These are phyloP conservation scores for Autographa gamma DNA, from an alignment of 2,888 invertebrate genomes.

Conservation along the genomic window DNA sequence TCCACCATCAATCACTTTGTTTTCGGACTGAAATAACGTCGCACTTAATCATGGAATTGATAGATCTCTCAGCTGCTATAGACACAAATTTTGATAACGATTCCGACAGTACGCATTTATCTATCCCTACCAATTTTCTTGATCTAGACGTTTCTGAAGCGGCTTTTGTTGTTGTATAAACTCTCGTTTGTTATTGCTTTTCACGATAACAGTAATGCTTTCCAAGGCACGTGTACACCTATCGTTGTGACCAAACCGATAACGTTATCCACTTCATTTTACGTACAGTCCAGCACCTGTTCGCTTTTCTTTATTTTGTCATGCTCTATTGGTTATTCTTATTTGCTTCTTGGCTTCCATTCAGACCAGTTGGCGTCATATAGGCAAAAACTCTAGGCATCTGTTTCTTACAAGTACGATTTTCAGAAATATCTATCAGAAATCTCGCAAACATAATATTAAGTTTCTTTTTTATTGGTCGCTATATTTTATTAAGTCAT, in stretches of 20 bases:
- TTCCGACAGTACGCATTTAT: constrained; percentile 38
- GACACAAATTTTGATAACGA: constrained; percentile 30
- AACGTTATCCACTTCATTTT: constrained; percentile 63
- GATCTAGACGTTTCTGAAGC: constrained; percentile 50
- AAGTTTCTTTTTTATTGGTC: no score
- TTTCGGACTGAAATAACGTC: constrained; percentile 15
- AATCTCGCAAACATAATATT: no score
- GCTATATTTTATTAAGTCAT: neutral
- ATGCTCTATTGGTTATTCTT: constrained; percentile 49
- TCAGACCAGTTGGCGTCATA: constrained; percentile 54
- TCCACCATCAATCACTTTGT: constrained; percentile 15
- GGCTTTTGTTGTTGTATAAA: constrained; percentile 63
- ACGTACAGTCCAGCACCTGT: constrained; percentile 65
- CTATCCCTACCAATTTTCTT: constrained; percentile 38
- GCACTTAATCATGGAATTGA: constrained; percentile 10
- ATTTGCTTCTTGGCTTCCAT: constrained; percentile 54
- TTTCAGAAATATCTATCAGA: neutral
- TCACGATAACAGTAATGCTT: constrained; percentile 66
- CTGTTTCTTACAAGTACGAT: neutral
- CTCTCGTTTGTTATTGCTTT: constrained; percentile 71
- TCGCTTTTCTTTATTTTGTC: constrained; percentile 60
- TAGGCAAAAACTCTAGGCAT: constrained; percentile 31
- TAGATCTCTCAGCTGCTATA: constrained; percentile 20
- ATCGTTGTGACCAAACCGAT: constrained; percentile 70
- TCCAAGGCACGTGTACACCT: constrained; percentile 68